Evolutionary conservation across 2,113 vertebrate genomes (phyloP).

Genomic region (Emydura subglobosa): DNA sequence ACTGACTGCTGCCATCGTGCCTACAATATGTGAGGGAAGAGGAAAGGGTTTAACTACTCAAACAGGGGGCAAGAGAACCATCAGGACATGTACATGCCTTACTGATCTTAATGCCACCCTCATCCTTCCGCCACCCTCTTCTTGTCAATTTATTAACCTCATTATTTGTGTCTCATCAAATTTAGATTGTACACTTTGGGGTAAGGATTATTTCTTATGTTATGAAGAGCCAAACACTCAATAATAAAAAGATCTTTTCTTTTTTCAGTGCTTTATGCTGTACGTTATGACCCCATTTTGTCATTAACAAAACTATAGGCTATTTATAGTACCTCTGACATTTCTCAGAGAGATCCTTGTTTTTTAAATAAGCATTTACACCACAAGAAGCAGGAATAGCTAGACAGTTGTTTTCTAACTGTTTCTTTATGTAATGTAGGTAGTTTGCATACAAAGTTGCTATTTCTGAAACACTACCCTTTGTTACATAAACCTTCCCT

Average conservation of each 20-base stretch:
- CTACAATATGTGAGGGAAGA: neutral
- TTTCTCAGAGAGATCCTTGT: neutral
- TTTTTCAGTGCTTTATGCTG: neutral
- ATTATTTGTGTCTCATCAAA: neutral
- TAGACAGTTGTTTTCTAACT: neutral
- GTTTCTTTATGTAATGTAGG: neutral
- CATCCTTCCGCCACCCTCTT: accelerated
- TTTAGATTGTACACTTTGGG: neutral
- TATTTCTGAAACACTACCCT: neutral
- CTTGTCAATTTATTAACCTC: neutral
- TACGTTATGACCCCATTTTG: neutral
- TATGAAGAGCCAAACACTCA: neutral
- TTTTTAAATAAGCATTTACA: neutral
- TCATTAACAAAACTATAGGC: accelerated
- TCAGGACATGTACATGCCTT: neutral
- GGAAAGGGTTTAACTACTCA: neutral
- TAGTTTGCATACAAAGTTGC: neutral
- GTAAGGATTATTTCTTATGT: neutral
- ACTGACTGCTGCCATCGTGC: neutral
- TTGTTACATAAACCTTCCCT: neutral
- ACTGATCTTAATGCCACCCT: neutral
- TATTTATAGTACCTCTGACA: neutral
- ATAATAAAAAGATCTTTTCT: neutral
- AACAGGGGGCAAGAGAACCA: neutral
- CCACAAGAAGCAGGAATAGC: neutral